These are phyloP conservation scores for Cichlasoma orientale DNA, from an alignment of 2,797 vertebrate species.

Conservation along the genomic window DNA sequence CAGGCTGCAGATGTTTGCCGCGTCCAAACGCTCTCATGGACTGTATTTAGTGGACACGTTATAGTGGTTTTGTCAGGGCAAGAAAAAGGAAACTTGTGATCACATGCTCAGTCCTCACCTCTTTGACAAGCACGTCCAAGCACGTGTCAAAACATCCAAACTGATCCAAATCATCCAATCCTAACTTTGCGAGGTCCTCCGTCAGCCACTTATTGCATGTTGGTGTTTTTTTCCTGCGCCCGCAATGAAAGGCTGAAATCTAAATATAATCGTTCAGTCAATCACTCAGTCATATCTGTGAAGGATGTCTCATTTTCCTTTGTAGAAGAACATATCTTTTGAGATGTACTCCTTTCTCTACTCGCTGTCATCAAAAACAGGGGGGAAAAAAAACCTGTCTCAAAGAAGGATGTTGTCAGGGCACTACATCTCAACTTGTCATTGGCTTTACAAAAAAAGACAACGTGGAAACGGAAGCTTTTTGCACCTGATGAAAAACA, in stretches of 20 bases:
- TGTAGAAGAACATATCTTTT: conserved; percentile 25
- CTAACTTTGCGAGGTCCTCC: conserved; percentile 38
- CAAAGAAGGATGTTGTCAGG: conserved; percentile 30
- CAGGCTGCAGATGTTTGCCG: conserved; percentile 37
- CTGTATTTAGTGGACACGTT: conserved; percentile 22
- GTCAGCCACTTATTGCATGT: conserved; percentile 6
- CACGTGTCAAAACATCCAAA: conserved; percentile 34
- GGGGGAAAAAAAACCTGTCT: conserved; percentile 1
- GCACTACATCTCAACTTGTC: conserved; percentile 22
- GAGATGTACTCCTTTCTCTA: conserved; percentile 21
- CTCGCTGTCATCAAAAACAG: conserved; percentile 24
- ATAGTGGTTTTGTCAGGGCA: conserved; percentile 9
- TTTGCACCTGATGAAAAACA: conserved; percentile 30
- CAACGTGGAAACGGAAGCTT: conserved; percentile 15
- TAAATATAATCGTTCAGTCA: conserved; percentile 28
- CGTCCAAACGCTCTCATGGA: background rate
- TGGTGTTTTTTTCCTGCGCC: background rate
- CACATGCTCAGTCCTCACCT: conserved; percentile 22
- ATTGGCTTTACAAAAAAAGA: background rate
- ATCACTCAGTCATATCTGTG: conserved; percentile 27
- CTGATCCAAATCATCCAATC: conserved; percentile 27
- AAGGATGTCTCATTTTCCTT: conserved; percentile 18
- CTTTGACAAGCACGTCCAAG: conserved; percentile 10
- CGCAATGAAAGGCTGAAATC: conserved; percentile 13
- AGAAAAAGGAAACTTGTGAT: conserved; percentile 1